phyloP scores from a whole-genome alignment of 2,888 invertebrate genomes.

The Platycnemis pennipes region DNA sequence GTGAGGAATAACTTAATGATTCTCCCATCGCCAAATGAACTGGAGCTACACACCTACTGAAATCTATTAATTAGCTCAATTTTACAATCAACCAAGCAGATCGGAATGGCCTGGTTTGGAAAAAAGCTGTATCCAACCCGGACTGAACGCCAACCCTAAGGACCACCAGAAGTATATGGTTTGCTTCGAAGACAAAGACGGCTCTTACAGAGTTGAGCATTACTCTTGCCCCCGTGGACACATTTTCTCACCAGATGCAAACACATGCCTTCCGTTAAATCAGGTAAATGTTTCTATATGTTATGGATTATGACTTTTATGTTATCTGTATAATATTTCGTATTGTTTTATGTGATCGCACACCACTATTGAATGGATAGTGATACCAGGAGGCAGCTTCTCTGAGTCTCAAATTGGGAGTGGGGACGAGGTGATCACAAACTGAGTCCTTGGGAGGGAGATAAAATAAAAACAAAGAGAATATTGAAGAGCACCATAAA shows the following conservation, averaged over 20 bases:
- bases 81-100: neutral
- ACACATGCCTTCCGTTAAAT: neutral
- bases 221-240: neutral
- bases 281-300: neutral
- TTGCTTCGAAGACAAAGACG: neutral
- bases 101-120: neutral
- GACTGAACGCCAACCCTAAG: neutral
- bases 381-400: too few species aligned
- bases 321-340: too few species aligned
- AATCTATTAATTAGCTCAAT: neutral
- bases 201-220: neutral
- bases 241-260: neutral
- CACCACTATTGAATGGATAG: too few species aligned
- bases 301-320: too few species aligned
- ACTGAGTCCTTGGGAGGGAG: too few species aligned
- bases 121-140: neutral
- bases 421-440: too few species aligned
- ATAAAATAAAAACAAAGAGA: too few species aligned
- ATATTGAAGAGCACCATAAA: too few species aligned
- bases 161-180: neutral
- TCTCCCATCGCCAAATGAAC: neutral
- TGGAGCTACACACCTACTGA: neutral
- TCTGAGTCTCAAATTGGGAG: too few species aligned
- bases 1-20: neutral
- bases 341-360: too few species aligned